Percentiles rank a stretch among this genome's conserved stretches.
Conservation (phyloP, 2,888 invertebrate species). For the Agriopis leucophaearia region DNA sequence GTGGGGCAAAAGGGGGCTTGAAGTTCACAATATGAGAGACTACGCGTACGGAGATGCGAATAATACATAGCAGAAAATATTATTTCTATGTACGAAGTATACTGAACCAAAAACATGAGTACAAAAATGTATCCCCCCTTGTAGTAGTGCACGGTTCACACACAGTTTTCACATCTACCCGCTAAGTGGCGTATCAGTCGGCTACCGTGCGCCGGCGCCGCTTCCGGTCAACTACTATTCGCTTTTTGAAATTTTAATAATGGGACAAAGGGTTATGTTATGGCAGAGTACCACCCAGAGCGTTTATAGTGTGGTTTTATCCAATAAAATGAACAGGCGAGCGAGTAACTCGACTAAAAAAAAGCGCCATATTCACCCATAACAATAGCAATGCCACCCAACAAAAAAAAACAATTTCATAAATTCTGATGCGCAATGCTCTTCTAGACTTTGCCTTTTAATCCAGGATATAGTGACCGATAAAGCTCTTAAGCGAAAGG, state of each 20-base stretch:
- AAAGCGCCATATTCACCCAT: not conserved
- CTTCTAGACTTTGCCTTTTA: no score
- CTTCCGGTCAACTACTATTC: constrained; percentile 58
- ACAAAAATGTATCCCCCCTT: constrained; percentile 57
- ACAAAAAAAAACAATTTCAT: no score
- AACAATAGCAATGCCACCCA: no score
- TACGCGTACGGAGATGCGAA: no score
- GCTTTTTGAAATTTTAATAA: constrained; percentile 41
- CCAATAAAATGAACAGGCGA: not conserved
- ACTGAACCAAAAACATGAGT: not conserved
- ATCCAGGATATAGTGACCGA: no score
- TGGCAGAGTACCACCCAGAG: constrained; percentile 35
- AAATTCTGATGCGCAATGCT: no score
- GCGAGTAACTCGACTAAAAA: not conserved
- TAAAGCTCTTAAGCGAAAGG: no score
- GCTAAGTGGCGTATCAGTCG: constrained; percentile 80
- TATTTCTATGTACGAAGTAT: no score
- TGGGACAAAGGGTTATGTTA: constrained; percentile 41
- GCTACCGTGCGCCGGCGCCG: constrained; percentile 76
- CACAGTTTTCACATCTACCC: constrained; percentile 73
- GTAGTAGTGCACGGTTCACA: constrained; percentile 67
- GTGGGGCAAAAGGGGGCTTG: no score
- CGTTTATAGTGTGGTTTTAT: not conserved
- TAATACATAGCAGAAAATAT: no score
- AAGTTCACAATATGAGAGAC: no score